A percentile compares a stretch with the other conserved stretches of the same genome.
These are phyloP conservation scores for Acomys russatus DNA, from an alignment of 2,797 vertebrate genomes.

Conservation along the genomic window DNA sequence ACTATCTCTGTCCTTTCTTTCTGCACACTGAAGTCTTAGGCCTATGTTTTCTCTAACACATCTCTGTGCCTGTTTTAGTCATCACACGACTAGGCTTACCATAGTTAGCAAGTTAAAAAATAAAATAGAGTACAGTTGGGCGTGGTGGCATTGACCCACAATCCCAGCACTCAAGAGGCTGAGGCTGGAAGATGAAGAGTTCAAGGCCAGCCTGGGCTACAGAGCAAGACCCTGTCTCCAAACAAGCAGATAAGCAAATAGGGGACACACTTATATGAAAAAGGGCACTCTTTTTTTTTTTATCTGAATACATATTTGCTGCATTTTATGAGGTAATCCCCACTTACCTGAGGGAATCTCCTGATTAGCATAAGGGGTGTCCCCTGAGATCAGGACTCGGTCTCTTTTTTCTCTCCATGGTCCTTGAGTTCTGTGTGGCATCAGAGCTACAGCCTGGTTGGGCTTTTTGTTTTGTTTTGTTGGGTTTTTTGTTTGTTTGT, in stretches of 20 bases:
- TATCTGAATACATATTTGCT: slow-evolving; percentile 26
- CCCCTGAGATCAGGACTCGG: neutral
- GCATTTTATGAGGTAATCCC: neutral
- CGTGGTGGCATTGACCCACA: neutral
- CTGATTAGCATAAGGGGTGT: neutral
- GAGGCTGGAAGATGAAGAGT: neutral
- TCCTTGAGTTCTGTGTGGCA: neutral
- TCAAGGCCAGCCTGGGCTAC: neutral
- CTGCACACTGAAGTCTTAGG: neutral
- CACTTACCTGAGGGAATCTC: neutral
- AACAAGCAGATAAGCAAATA: neutral
- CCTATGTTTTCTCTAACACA: neutral
- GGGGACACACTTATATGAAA: neutral
- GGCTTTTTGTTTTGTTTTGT: no score
- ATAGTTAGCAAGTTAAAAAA: slow-evolving; percentile 37
- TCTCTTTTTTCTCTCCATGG: neutral
- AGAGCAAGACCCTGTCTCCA: neutral
- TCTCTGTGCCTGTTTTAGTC: neutral
- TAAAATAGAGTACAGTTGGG: neutral
- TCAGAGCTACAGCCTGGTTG: neutral
- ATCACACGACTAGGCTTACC: neutral
- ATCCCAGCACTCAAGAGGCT: neutral
- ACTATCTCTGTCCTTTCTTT: neutral
- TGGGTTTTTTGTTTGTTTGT: neutral
- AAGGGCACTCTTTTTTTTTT: neutral